Evolutionary conservation across 2,797 vertebrate species (phyloP), one percentile per base, ranked within the genome.

Genomic region (Pipistrellus nathusii): DNA sequence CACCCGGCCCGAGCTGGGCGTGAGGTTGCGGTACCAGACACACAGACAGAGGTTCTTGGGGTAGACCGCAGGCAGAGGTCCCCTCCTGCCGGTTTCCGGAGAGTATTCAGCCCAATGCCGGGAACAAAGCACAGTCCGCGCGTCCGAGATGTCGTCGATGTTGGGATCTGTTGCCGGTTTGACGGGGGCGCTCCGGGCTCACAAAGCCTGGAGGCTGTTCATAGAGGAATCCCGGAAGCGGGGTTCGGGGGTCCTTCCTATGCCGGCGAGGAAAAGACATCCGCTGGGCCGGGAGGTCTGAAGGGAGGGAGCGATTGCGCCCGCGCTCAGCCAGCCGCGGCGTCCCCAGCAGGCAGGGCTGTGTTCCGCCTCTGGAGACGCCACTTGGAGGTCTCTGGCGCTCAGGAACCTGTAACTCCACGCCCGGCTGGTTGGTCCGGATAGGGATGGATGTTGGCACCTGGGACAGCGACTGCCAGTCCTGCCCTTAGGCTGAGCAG

Each of bases 41-140:
- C 38, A 75, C 53, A 41, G 46, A 75, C 3, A 2, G 3, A 32
- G n/a, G 64, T 1, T 32, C 64, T 18, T 17, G 4, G 13, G 53
- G 38, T 18, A 0, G 6, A 14, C 44, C 3, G 18, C 20, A 12
- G 88, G 64, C 80, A 88, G 25, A 32, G 53, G 18, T 68, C 81
- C 25, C 69, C 53, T 71, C 69, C 48, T 15, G 27, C 46, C 3
- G 2, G 17, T 30, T 53, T 27, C 12, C 27, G 44, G 44, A 76
- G 32, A 11, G 38, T 71, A 12, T 91, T 94, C 82, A 66, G 59
- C 51, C 41, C 46, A 85, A 13, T 2, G 35, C 53, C n/a, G 21
- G 84, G 80, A 96, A 94, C 91, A 95, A 96, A 96, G 89, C 82
- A 2, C 69, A 5, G 6, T 46, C 30, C 91, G 78, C 46, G 55